Percentiles rank a stretch among this genome's conserved stretches.
Evolutionary conservation across 2,888 invertebrate genomes (phyloP).

Genomic region (Hanleya hanleyi): DNA sequence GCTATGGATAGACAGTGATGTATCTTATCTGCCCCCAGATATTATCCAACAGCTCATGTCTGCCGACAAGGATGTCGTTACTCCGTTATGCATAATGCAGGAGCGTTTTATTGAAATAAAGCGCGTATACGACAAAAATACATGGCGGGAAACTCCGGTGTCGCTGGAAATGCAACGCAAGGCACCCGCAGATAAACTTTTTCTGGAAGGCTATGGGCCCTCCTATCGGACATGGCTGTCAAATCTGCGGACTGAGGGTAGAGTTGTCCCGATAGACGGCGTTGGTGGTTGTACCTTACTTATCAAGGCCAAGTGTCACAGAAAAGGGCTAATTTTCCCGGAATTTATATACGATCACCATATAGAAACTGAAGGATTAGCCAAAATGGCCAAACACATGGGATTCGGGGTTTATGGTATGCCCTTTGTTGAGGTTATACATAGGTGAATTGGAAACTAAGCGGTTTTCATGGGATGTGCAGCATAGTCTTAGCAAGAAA

Average conservation of each 20-base stretch:
- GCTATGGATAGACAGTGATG: conserved; percentile 68
- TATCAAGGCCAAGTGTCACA: conserved; percentile 56
- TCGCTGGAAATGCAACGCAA: conserved; percentile 50
- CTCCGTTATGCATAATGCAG: conserved; percentile 51
- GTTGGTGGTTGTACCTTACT: conserved; percentile 67
- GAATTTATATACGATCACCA: conserved; percentile 57
- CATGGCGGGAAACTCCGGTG: conserved; percentile 63
- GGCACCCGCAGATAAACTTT: conserved; percentile 43
- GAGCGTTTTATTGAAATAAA: conserved; percentile 13
- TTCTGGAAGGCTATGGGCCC: conserved; percentile 63
- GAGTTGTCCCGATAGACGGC: conserved; percentile 64
- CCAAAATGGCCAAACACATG: conserved; percentile 64
- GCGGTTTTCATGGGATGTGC: not conserved
- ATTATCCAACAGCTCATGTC: conserved; percentile 62
- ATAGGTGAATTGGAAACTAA: not conserved
- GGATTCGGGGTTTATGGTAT: conserved; percentile 58
- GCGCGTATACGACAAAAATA: conserved; percentile 62
- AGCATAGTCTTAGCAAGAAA: too few species aligned
- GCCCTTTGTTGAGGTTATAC: conserved; percentile 35
- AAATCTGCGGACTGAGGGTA: conserved; percentile 57
- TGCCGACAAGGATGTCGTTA: conserved; percentile 56
- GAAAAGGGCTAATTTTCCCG: conserved; percentile 63
- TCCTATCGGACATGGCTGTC: conserved; percentile 55
- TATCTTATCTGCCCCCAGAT: conserved; percentile 53
- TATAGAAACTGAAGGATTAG: conserved; percentile 69